A percentile compares a stretch with the other conserved stretches of the same genome.
Evolutionary conservation across 1,140 invertebrate genomes (phyloP).

Genomic region (Lerema accius): DNA sequence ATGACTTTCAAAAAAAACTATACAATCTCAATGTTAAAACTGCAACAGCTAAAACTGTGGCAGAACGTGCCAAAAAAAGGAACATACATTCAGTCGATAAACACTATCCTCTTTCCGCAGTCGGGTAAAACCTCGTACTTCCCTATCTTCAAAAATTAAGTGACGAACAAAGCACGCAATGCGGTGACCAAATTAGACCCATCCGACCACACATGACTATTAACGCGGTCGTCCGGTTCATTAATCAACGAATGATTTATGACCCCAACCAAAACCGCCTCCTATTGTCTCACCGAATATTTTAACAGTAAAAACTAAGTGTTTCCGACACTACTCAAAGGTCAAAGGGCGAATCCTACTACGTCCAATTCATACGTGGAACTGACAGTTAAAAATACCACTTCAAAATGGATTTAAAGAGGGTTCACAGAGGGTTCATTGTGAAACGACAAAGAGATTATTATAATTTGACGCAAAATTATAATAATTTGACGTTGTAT

Average conservation of each 20-base stretch:
- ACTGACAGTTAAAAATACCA: conserved; percentile 9
- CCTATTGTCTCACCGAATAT: conserved; percentile 50
- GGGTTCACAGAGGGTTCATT: background rate
- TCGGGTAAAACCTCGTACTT: no score
- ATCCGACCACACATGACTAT: conserved; percentile 46
- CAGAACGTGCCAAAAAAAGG: no score
- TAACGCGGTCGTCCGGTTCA: conserved; percentile 51
- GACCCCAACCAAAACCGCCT: conserved; percentile 46
- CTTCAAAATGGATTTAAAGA: conserved; percentile 8
- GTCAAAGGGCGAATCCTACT: conserved; percentile 8
- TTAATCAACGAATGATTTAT: conserved; percentile 71
- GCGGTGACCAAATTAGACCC: conserved; percentile 26
- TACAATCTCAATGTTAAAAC: no score
- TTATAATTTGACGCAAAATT: no score
- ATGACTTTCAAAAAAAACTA: no score
- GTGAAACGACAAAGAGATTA: no score
- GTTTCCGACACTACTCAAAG: conserved; percentile 22
- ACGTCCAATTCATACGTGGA: background rate
- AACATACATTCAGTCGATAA: no score
- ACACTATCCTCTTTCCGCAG: no score
- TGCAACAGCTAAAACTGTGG: no score
- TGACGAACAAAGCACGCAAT: conserved; percentile 6
- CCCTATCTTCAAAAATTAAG: no score
- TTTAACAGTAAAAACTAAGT: conserved; percentile 26
- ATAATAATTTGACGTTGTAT: no score